Evolutionary conservation across 2,797 vertebrate species (phyloP).

Genomic region (Semotilus atromaculatus): DNA sequence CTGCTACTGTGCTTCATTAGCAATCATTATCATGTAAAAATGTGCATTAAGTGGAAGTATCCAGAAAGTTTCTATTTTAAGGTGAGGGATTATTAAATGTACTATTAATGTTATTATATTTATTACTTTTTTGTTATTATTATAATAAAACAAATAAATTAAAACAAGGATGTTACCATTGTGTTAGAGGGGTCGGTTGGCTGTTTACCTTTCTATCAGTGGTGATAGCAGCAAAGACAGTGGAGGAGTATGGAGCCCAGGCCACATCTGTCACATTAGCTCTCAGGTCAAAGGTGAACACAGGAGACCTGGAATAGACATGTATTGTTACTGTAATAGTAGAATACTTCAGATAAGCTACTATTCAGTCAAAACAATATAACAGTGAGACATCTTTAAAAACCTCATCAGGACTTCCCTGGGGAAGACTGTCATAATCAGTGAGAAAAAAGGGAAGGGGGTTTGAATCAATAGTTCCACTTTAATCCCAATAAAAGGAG

Average conservation of each 20-base stretch:
- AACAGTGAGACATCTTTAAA: background rate
- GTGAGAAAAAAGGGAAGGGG: background rate
- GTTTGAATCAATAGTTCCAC: background rate
- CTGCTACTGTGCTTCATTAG: slow-evolving; percentile 56
- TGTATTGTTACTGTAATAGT: background rate
- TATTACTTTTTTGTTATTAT: background rate
- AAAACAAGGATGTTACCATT: background rate
- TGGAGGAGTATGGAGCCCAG: slow-evolving; percentile 94
- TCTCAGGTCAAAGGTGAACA: slow-evolving; percentile 90
- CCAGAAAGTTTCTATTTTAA: too few species aligned
- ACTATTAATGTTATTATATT: background rate
- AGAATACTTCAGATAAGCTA: background rate
- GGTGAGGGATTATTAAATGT: background rate
- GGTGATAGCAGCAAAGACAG: slow-evolving; percentile 59
- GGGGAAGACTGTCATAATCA: background rate
- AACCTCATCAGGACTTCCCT: background rate
- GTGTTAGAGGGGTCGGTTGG: background rate
- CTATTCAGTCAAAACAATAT: background rate
- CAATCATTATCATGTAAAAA: slow-evolving; percentile 39
- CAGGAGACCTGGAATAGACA: slow-evolving; percentile 77
- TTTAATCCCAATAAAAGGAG: background rate
- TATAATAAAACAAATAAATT: too few species aligned
- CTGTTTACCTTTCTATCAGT: slow-evolving; percentile 11
- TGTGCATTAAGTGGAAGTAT: background rate
- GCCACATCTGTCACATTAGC: slow-evolving; percentile 87